Evolutionary conservation across 2,888 invertebrate species (phyloP), one percentile per base, ranked within the genome.

Genomic region (Drosophila fulvimacula): DNA sequence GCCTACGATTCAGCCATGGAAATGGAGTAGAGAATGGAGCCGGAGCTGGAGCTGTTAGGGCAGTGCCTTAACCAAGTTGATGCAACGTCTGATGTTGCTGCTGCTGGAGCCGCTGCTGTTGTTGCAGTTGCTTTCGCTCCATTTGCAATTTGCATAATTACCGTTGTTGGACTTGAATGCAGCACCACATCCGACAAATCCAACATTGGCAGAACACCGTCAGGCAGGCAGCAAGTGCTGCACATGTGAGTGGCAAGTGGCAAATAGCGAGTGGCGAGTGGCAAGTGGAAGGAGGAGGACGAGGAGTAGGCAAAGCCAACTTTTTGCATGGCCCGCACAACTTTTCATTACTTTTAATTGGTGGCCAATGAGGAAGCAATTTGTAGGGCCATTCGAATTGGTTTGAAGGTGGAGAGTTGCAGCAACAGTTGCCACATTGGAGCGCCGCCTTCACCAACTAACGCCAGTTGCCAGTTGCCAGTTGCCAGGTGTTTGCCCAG

Each of bases 111-210:
- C 39, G 68, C 61, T 69, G 65, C 42, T 69, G 68, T 61, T 76
- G 61, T 44, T 57, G 58, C 61, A 48, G 69, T 74, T 69, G 58
- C 73, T 67, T 65, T 60, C 48, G 78, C 79, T 70, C 77, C 70
- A 81, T 78, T 89, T 87, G 88, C 85, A 89, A 85, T 85, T 85
- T 85, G 85, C 85, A 85, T 85, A 85, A 85, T 85, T 89, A 88
- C 89, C 89, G 89, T 89, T 85, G 89, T 85, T 83, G 77, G 85
- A 84, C 74, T 81, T 89, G 79, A 87, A 89, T 89, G 85, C 86
- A 62, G 69, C 48, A 55, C 69, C 75, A 68, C 85, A 81, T 87
- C 87, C 88, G 85, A 70, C 69, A 81, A 59, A 70, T 73, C 55
- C 73, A 73, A 69, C 79, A 62, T 57, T 52, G 48, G 48, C 48